Conservation (phyloP, 2,888 invertebrate genomes). For the Merodon equestris region DNA sequence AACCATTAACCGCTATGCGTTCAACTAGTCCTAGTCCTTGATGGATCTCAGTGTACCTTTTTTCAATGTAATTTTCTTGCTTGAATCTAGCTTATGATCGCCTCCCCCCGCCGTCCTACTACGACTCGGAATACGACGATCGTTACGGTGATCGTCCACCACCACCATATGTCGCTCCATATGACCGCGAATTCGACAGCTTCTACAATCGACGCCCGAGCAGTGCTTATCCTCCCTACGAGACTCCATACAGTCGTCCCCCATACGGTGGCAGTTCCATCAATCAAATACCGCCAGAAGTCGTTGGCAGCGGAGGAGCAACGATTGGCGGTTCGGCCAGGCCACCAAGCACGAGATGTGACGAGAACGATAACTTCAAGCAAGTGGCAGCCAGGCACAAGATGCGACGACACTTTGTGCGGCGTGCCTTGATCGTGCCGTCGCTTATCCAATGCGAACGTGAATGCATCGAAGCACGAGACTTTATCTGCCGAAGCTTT, state of each 20-base stretch:
- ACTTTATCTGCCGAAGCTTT: slow-evolving; percentile 92
- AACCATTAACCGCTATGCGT: slow-evolving; percentile 36
- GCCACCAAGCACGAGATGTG: slow-evolving; percentile 83
- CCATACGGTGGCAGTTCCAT: slow-evolving; percentile 70
- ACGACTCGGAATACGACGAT: slow-evolving; percentile 77
- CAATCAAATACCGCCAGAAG: slow-evolving; percentile 70
- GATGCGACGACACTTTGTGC: slow-evolving; percentile 88
- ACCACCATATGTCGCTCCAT: slow-evolving; percentile 70
- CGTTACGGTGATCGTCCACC: slow-evolving; percentile 72
- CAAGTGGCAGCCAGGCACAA: slow-evolving; percentile 89
- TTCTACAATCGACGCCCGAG: slow-evolving; percentile 73
- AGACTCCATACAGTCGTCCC: slow-evolving; percentile 75
- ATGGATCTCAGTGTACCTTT: background rate
- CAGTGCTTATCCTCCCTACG: slow-evolving; percentile 75
- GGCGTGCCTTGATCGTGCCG: slow-evolving; percentile 86
- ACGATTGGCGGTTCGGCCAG: slow-evolving; percentile 77
- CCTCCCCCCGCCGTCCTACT: slow-evolving; percentile 74
- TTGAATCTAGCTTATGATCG: slow-evolving; percentile 75
- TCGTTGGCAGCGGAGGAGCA: slow-evolving; percentile 71
- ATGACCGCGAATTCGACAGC: slow-evolving; percentile 76
- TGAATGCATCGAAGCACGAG: slow-evolving; percentile 89
- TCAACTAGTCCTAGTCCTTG: background rate
- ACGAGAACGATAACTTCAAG: slow-evolving; percentile 89
- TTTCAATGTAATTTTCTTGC: background rate
- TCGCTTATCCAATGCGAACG: slow-evolving; percentile 90